Conservation (phyloP, 1,140 invertebrate genomes). For the Vanessa atalanta region DNA sequence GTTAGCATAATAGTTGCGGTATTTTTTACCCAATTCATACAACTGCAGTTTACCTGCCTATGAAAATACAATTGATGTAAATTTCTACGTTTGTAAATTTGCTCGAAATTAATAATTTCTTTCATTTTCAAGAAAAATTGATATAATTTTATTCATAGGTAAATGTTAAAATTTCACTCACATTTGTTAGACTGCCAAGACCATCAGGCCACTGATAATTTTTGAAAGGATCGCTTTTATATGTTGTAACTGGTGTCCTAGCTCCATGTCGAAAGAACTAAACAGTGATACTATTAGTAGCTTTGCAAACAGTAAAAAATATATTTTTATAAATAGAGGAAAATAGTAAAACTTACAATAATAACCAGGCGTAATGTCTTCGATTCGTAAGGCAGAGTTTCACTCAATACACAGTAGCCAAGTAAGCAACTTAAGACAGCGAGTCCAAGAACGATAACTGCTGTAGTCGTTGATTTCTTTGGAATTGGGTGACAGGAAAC, state of each 20-base stretch:
- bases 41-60: conserved; percentile 90
- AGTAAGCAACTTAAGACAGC: conserved; percentile 73
- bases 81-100: too few species aligned
- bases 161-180: conserved; percentile 63
- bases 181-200: conserved; percentile 87
- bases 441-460: conserved; percentile 68
- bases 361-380: conserved; percentile 74
- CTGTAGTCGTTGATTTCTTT: conserved; percentile 60
- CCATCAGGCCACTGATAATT: conserved; percentile 86
- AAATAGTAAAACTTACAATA: conserved; percentile 63
- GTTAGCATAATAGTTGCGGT: conserved; percentile 85
- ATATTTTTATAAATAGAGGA: background rate
- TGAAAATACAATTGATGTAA: conserved; percentile 30
- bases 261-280: conserved; percentile 90
- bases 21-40: conserved; percentile 88
- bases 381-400: conserved; percentile 68
- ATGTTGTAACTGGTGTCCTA: conserved; percentile 84
- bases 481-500: conserved; percentile 58
- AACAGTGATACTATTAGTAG: background rate
- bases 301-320: background rate
- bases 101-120: too few species aligned
- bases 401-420: conserved; percentile 72
- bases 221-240: conserved; percentile 86
- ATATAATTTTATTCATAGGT: background rate
- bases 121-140: too few species aligned